A percentile compares a stretch with the other conserved stretches of the same genome.
phyloP scores from a whole-genome alignment of 2,113 vertebrate genomes.

The Ranitomeya variabilis region DNA sequence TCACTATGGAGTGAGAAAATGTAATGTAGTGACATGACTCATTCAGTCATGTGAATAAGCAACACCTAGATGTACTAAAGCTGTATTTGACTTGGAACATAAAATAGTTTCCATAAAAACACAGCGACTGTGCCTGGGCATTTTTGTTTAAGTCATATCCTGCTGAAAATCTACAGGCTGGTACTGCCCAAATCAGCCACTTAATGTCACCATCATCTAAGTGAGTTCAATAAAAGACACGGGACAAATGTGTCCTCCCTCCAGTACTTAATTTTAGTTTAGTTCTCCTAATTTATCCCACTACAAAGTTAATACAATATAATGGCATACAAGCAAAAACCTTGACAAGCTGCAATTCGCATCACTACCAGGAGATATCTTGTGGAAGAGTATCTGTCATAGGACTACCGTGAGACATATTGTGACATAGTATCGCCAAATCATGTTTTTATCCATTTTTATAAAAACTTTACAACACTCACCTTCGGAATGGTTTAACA shows the following conservation, averaged over 20 bases:
- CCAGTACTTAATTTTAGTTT: background rate
- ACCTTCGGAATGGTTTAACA: too few relatives aligned
- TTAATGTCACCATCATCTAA: background rate
- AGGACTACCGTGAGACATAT: too few relatives aligned
- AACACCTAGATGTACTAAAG: slow-evolving; percentile 36
- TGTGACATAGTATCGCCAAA: too few relatives aligned
- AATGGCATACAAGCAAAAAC: too few relatives aligned
- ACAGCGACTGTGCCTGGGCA: background rate
- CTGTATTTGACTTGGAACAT: slow-evolving; percentile 43
- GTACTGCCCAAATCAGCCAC: slow-evolving; percentile 15
- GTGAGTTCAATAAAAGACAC: background rate
- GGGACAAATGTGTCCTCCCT: background rate
- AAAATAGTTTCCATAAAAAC: slow-evolving; percentile 36
- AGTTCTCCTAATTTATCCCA: too few relatives aligned
- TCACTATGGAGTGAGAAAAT: slow-evolving; percentile 35
- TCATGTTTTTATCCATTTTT: too few relatives aligned
- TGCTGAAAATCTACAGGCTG: background rate
- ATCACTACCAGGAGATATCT: too few relatives aligned
- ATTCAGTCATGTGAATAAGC: slow-evolving; percentile 3
- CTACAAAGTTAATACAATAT: too few relatives aligned
- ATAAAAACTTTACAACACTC: too few relatives aligned
- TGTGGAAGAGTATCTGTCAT: too few relatives aligned
- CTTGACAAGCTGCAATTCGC: too few relatives aligned
- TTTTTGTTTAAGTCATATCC: background rate
- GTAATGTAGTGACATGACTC: slow-evolving; percentile 32